Base-by-base conservation (phyloP, 2,797 vertebrate genomes). In the Jordanella pulchra region DNA sequence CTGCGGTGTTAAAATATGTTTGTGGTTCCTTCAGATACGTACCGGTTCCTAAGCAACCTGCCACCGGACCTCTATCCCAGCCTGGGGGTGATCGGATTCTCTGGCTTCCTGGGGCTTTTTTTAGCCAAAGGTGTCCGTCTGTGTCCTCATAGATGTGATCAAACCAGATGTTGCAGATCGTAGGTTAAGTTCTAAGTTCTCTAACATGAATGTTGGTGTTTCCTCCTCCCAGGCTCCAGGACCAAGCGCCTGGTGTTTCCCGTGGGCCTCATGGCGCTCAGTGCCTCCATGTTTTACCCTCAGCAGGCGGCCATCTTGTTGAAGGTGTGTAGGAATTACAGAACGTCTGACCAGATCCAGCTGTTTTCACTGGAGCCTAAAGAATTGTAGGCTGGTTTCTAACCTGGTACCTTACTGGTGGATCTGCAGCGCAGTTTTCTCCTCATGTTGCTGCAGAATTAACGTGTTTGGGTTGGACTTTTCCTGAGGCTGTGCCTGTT, bases 221-320 rank as follows among this genome's bases (percentile, higher is more conserved):
- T 35, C 51, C 23, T 9, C 21, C 69, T 0, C 63, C 18, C 90
- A 99, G 98, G 97, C 69, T 98, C 96, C 82, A 95, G 92, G 83
- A 79, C 96, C 83, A 98, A 95, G 94, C 95, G 95, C 25, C 54
- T 97, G 61, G 54, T 95, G 18, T 97, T 98, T 82, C 96, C 97
- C 0, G 77, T 88, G 9, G 92, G 92, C 28, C 94, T 99, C 72
- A 94, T 98, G 95, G 92, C 95, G 65, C 83, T 98, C n/a, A 95
- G 91, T 60, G 94, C 95, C 25, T 97, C 97, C 83, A 81, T 98
- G 85, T 97, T 99, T 84, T 98, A 98, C 86, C 97, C 98, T 69
- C 96, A 98, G 76, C 95, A 96, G 81, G 95, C 96, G 0, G 95
- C 94, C 0, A 60, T 91, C 4, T 54, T 96, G 70, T 92, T 93